Evolutionary conservation across 2,888 invertebrate species (phyloP).

Genomic region (Liopterus haemorrhoidalis): DNA sequence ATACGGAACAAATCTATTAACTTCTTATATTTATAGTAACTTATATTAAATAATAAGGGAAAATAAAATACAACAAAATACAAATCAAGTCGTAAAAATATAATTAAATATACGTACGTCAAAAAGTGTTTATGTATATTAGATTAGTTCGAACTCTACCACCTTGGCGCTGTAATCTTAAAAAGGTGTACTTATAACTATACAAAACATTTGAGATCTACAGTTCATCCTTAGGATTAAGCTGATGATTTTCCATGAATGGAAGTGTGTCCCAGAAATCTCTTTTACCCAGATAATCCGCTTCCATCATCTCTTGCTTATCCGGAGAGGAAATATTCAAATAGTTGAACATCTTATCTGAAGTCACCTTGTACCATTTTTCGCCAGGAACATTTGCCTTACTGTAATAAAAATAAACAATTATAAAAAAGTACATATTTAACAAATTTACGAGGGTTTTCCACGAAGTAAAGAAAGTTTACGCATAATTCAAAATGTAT

Average conservation of each 20-base stretch:
- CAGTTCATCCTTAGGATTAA: slow-evolving; percentile 45
- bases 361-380: slow-evolving; percentile 13
- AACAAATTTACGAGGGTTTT: not conserved
- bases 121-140: no score
- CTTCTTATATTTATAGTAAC: no score
- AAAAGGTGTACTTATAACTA: not conserved
- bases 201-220: slow-evolving; percentile 33
- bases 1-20: no score
- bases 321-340: slow-evolving; percentile 51
- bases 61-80: no score
- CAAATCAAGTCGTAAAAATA: no score
- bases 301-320: slow-evolving; percentile 45
- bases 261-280: slow-evolving; percentile 59
- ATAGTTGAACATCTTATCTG: no score
- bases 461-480: no score
- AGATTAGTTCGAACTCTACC: no score
- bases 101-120: no score
- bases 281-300: slow-evolving; percentile 50
- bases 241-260: slow-evolving; percentile 55
- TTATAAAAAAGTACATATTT: not conserved
- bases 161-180: no score
- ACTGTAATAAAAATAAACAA: slow-evolving; percentile 15
- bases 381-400: slow-evolving; percentile 20
- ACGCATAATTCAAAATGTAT: no score
- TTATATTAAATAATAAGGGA: no score